Evolutionary conservation across 2,888 invertebrate species (phyloP).

Genomic region (Yponomeuta plumbellus): DNA sequence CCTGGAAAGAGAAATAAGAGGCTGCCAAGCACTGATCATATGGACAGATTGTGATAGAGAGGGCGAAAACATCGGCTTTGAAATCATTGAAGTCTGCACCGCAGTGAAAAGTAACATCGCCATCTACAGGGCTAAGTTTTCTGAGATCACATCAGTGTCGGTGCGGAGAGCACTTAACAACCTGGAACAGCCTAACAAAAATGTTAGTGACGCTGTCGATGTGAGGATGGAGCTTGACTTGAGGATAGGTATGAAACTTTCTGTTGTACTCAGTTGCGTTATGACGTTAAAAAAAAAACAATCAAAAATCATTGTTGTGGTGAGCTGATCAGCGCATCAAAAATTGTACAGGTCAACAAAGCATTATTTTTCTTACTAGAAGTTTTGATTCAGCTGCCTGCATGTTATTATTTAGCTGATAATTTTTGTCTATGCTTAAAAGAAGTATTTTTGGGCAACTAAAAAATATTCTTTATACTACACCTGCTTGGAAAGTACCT

Average conservation of each 20-base stretch:
- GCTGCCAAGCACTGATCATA: slow-evolving; percentile 88
- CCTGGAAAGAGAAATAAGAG: slow-evolving; percentile 80
- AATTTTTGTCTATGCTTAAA: no score
- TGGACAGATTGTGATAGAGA: slow-evolving; percentile 99
- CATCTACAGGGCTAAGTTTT: slow-evolving; percentile 91
- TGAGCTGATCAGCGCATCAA: no score
- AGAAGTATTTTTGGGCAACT: no score
- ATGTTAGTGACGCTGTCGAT: slow-evolving; percentile 94
- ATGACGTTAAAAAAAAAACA: no score
- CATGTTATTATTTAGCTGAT: no score
- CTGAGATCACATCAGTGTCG: slow-evolving; percentile 94
- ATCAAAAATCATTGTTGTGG: no score
- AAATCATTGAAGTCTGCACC: slow-evolving; percentile 93
- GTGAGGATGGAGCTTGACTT: slow-evolving; percentile 93
- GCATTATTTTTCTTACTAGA: no score
- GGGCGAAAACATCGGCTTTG: slow-evolving; percentile 99
- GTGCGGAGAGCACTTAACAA: slow-evolving; percentile 87
- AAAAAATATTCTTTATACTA: no score
- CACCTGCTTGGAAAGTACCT: no score
- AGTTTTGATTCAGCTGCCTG: no score
- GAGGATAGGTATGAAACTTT: slow-evolving; percentile 82
- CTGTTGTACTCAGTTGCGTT: no score
- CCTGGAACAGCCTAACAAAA: slow-evolving; percentile 87
- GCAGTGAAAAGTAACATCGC: slow-evolving; percentile 83
- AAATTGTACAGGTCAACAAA: no score